Percentiles rank a stretch among this genome's conserved stretches.
These are phyloP conservation scores for Hemiscyllium ocellatum DNA, from an alignment of 2,113 vertebrate species.

Conservation along the genomic window DNA sequence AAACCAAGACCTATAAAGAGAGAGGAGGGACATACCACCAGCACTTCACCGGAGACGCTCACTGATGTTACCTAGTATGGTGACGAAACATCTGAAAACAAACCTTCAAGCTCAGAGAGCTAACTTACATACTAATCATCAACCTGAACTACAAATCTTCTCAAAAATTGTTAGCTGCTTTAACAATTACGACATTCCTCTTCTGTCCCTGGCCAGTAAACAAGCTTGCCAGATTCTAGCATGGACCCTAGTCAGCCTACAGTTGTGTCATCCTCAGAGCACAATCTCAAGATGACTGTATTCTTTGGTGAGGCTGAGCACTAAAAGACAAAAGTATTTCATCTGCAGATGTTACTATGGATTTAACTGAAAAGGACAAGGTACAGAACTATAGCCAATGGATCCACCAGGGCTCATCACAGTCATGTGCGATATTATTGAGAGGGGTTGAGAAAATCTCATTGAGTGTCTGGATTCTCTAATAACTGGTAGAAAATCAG, in stretches of 20 bases:
- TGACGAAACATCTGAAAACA: too few species aligned
- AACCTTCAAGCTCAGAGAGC: too few species aligned
- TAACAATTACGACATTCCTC: not conserved
- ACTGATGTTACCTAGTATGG: too few species aligned
- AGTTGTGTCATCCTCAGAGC: not conserved
- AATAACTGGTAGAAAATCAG: not conserved
- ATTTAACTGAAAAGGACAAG: not conserved
- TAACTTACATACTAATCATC: too few species aligned
- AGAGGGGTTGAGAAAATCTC: not conserved
- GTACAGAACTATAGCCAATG: not conserved
- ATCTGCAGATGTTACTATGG: not conserved
- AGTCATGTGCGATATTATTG: not conserved
- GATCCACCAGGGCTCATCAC: not conserved
- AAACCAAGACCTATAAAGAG: too few species aligned
- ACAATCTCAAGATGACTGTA: not conserved
- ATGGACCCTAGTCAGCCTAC: not conserved
- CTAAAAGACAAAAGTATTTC: not conserved
- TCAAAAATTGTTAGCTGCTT: too few species aligned
- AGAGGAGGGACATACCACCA: too few species aligned
- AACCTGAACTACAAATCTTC: too few species aligned
- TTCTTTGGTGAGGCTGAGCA: not conserved
- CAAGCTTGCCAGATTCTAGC: not conserved
- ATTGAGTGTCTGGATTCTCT: not conserved
- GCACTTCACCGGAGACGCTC: too few species aligned
- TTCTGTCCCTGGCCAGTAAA: not conserved